Evolutionary conservation across 2,113 vertebrate genomes (phyloP).

Genomic region (Crotalus horridus): DNA sequence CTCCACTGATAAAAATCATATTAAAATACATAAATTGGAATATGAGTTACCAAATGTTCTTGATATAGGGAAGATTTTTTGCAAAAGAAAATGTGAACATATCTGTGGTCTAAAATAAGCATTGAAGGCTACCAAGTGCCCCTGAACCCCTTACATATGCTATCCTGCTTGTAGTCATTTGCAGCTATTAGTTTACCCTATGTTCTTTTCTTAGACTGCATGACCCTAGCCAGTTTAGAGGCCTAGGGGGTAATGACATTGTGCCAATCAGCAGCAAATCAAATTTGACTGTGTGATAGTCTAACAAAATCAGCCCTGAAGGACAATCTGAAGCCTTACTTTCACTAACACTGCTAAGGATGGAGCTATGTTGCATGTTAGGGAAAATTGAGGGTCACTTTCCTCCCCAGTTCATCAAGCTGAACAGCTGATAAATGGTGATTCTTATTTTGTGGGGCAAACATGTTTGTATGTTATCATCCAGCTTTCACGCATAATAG

Average conservation of each 20-base stretch:
- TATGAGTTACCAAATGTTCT: constrained; percentile 40
- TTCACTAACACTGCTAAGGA: neutral
- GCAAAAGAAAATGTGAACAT: neutral
- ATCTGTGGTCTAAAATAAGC: constrained; percentile 17
- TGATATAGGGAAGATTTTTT: neutral
- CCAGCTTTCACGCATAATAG: neutral
- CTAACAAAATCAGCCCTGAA: neutral
- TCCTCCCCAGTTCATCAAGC: neutral
- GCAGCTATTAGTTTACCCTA: neutral
- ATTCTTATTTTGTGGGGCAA: neutral
- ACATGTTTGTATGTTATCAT: constrained; percentile 5
- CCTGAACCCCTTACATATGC: neutral
- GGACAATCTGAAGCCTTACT: neutral
- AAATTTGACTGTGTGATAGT: neutral
- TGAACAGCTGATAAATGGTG: neutral
- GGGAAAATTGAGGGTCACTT: neutral
- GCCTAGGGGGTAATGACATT: neutral
- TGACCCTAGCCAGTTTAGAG: too few relatives aligned
- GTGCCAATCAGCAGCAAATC: neutral
- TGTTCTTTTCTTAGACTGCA: neutral
- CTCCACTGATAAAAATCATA: constrained; percentile 26
- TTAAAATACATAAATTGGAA: constrained; percentile 32
- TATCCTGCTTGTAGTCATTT: neutral
- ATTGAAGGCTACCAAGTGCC: neutral
- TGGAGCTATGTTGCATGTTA: neutral